Percentiles rank a stretch among this genome's conserved stretches.
Conservation (phyloP, 35 echinoderm and acorn worm genomes). For the Anneissia japonica region DNA sequence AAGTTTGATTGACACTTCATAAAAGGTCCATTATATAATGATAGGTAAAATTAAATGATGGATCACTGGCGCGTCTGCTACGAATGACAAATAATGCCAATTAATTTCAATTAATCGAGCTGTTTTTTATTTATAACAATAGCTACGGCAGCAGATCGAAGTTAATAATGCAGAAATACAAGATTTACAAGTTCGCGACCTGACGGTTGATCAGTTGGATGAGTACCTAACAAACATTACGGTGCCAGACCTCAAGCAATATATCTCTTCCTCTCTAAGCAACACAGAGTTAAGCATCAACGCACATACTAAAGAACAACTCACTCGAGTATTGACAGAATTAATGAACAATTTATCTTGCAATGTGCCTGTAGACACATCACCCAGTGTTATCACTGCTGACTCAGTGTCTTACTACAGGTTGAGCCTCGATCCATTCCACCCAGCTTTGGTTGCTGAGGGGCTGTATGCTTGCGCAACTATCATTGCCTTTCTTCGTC, state of each 20-base stretch:
- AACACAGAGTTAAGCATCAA: conserved; percentile 15
- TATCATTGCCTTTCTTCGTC: conserved; percentile 69
- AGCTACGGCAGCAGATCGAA: background rate
- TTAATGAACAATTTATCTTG: background rate
- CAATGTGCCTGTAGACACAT: background rate
- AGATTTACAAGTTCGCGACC: background rate
- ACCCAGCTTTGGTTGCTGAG: conserved; percentile 55
- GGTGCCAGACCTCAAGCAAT: conserved; percentile 21
- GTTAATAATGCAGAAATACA: background rate
- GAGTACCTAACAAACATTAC: conserved; percentile 21
- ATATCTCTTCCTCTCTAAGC: background rate
- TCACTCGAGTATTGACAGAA: background rate
- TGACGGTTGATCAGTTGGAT: conserved; percentile 1
- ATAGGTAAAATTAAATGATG: too few species aligned
- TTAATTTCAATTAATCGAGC: background rate
- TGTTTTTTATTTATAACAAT: background rate
- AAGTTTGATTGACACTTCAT: too few species aligned
- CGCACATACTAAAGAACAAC: background rate
- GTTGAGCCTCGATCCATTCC: conserved; percentile 14
- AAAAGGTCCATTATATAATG: background rate
- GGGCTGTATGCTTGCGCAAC: conserved; percentile 77
- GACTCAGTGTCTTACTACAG: background rate
- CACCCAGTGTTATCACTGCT: background rate
- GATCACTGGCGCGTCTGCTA: background rate
- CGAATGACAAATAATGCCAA: background rate